Percentiles rank a stretch among this genome's conserved stretches.
phyloP scores from a whole-genome alignment of 2,888 invertebrate genomes.

The Timema podura region DNA sequence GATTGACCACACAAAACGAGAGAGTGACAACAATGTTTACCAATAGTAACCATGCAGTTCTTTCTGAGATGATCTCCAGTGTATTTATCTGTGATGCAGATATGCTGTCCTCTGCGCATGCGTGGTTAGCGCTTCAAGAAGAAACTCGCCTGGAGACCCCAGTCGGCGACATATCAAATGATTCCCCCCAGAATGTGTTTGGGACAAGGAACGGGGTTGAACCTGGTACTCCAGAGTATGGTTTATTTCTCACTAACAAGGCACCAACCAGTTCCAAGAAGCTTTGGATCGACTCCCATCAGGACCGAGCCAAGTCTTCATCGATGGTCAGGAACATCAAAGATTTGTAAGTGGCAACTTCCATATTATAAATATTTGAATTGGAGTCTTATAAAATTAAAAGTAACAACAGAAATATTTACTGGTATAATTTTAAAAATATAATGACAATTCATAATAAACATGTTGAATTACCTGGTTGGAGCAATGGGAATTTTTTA shows the following conservation, averaged over 20 bases:
- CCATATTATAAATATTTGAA: too few relatives aligned
- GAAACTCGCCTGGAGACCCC: neutral
- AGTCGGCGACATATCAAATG: too few relatives aligned
- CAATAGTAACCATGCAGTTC: too few relatives aligned
- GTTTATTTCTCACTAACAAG: conserved; percentile 1
- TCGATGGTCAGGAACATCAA: neutral
- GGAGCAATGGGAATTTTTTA: too few relatives aligned
- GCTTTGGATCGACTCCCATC: conserved; percentile 1
- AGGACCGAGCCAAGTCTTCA: neutral
- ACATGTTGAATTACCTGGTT: too few relatives aligned
- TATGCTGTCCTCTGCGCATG: neutral
- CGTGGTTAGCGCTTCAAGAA: neutral
- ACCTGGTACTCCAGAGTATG: conserved; percentile 7
- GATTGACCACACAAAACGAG: too few relatives aligned
- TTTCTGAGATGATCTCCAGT: neutral
- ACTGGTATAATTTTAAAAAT: too few relatives aligned
- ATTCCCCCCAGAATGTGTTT: too few relatives aligned
- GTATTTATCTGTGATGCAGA: neutral
- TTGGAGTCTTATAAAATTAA: too few relatives aligned
- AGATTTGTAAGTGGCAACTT: neutral
- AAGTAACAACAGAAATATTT: too few relatives aligned
- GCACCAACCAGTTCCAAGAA: neutral
- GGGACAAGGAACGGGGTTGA: neutral
- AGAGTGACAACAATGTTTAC: too few relatives aligned
- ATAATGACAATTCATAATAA: too few relatives aligned